phyloP scores from a whole-genome alignment of 2,888 invertebrate genomes.

The Syrista parreyssii region DNA sequence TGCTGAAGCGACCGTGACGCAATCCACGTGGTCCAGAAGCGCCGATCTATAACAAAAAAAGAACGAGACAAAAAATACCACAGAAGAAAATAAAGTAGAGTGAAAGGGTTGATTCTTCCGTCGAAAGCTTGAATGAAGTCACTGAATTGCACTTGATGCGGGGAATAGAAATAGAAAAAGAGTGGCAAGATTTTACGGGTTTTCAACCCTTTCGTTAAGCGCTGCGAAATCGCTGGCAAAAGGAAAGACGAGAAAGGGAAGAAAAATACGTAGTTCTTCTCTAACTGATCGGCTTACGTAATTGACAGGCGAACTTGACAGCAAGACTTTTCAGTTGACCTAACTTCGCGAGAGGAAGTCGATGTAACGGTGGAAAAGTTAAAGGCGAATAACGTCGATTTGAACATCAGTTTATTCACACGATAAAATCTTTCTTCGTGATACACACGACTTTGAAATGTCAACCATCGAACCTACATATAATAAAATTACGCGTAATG shows the following conservation, averaged over 20 bases:
- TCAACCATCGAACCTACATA: not conserved
- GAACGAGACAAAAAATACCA: not conserved
- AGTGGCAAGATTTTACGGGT: not conserved
- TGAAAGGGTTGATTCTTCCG: not conserved
- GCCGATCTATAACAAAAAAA: not conserved
- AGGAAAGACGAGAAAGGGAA: not conserved
- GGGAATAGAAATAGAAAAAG: not conserved
- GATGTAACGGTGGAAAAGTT: not conserved
- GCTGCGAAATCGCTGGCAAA: not conserved
- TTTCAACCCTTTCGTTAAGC: not conserved
- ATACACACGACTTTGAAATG: not conserved
- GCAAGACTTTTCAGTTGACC: not conserved
- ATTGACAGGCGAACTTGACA: not conserved
- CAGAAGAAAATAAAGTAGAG: not conserved
- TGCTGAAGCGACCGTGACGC: constrained; percentile 13
- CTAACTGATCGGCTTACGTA: not conserved
- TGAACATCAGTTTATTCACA: not conserved
- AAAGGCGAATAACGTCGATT: not conserved
- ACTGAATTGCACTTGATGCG: not conserved
- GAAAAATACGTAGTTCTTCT: not conserved
- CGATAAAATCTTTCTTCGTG: not conserved
- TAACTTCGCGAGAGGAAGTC: not conserved
- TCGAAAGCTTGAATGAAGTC: not conserved
- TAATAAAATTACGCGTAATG: not conserved
- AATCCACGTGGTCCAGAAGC: not conserved